Evolutionary conservation across 2,888 invertebrate species (phyloP).

Genomic region (Sisyra terminalis): DNA sequence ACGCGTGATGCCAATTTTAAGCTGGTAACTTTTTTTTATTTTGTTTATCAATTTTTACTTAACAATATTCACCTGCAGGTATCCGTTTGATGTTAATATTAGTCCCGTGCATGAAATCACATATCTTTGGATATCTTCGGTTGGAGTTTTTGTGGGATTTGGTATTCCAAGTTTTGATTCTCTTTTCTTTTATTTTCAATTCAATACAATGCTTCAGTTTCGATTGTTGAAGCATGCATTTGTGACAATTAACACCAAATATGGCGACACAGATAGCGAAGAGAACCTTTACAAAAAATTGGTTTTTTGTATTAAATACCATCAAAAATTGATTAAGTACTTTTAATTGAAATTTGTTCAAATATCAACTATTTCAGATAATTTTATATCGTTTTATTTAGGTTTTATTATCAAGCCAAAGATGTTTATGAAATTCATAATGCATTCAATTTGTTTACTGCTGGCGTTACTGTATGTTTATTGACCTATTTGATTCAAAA

Average conservation of each 20-base stretch:
- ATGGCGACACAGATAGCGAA: not conserved
- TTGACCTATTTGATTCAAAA: not conserved
- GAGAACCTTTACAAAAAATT: constrained; percentile 1
- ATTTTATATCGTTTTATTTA: not conserved
- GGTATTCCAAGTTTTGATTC: not conserved
- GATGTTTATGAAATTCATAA: not conserved
- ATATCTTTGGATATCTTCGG: not conserved
- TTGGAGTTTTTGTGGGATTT: not conserved
- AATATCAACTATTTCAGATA: not conserved
- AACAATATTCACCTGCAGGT: too few species aligned
- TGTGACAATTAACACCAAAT: not conserved
- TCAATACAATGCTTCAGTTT: not conserved
- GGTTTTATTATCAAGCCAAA: not conserved
- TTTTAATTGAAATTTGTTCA: not conserved
- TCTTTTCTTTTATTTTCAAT: not conserved
- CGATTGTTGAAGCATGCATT: not conserved
- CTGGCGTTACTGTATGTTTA: not conserved
- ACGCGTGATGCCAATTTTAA: not conserved
- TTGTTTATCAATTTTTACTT: not conserved
- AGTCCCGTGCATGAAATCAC: constrained; percentile 4
- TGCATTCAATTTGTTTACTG: not conserved
- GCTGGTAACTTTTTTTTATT: constrained; percentile 7
- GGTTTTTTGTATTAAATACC: constrained; percentile 2
- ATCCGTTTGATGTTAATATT: constrained; percentile 3
- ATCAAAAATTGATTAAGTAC: constrained; percentile 2